Evolutionary conservation across 2,888 invertebrate genomes (phyloP).

Genomic region (Watsonalla binaria): DNA sequence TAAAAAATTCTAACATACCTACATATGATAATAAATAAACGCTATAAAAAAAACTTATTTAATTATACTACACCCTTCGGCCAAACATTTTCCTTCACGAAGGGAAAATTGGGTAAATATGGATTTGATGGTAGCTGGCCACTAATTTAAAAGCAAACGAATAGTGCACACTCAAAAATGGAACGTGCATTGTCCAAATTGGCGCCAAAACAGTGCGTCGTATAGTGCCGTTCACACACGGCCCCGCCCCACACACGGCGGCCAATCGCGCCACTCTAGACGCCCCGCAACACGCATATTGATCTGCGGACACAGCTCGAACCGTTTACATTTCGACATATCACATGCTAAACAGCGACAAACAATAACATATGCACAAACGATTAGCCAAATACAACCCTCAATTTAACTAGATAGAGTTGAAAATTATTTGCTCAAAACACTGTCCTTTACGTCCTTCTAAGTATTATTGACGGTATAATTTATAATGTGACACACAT

Average conservation of each 20-base stretch:
- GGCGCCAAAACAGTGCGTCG: slow-evolving; percentile 64
- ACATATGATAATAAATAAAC: no score
- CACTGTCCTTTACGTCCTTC: slow-evolving; percentile 25
- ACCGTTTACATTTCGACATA: slow-evolving; percentile 77
- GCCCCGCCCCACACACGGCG: slow-evolving; percentile 69
- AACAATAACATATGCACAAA: slow-evolving; percentile 66
- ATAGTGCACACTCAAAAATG: slow-evolving; percentile 32
- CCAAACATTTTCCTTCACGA: no score
- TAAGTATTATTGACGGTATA: slow-evolving; percentile 27
- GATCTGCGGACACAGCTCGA: slow-evolving; percentile 76
- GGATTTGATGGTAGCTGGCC: no score
- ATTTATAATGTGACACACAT: slow-evolving; percentile 41
- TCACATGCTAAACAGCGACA: slow-evolving; percentile 76
- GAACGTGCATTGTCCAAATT: slow-evolving; percentile 48
- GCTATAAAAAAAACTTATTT: no score
- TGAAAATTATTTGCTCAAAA: slow-evolving; percentile 14
- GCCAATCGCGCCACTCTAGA: slow-evolving; percentile 71
- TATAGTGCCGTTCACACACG: slow-evolving; percentile 53
- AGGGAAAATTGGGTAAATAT: no score
- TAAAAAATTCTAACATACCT: no score
- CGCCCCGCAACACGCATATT: slow-evolving; percentile 77
- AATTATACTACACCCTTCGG: no score
- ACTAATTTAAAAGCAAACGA: slow-evolving; percentile 3
- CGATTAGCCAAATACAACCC: slow-evolving; percentile 24
- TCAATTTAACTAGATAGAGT: neutral